Base-by-base conservation (phyloP, 2,113 vertebrate genomes). In the Gavialis gangeticus region DNA sequence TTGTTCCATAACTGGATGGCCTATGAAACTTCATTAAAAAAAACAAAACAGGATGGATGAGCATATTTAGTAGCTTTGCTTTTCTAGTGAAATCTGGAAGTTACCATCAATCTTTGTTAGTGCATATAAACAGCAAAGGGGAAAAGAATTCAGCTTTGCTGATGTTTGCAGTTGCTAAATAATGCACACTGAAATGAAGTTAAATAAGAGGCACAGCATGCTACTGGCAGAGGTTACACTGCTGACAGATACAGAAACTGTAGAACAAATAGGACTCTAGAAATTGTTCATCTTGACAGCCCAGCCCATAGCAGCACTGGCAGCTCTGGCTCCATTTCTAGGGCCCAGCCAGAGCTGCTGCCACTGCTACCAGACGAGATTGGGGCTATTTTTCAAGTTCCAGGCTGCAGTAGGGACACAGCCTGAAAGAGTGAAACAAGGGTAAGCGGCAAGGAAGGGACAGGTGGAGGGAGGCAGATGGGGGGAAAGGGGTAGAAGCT, bases 31-130 rank as follows among this genome's bases (percentile, higher is more conserved):
- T 73, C 87, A 87, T 28, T 71, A 28, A 87, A 85, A 86, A n/a
- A 2, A 87, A 56, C 6, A 25, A 46, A 46, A 46, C 8, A 46
- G 46, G 46, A 46, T 46, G 46, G 62, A 6, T 4, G 14, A 88
- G 12, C 6, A 75, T 2, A 58, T 37, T 46, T 10, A 58, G 67
- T 22, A 79, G 9, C 57, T 92, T 9, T 0, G 0, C 73, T 75
- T 87, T 78, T 87, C 67, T 88, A 57, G 58, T 71, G 81, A 91
- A 77, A 75, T 80, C 76, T 75, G 25, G 80, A 90, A 90, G 89
- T 93, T 57, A 59, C 78, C 37, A 79, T 12, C 24, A 17, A 67
- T 75, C 59, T 92, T 64, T 79, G 28, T 30, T 46, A 84, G 63
- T 3, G 3, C 24, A 34, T 1, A 59, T 30, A 63, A 30, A 67